Conservation (phyloP, 2,113 vertebrate genomes). For the Hippopotamus amphibius region DNA sequence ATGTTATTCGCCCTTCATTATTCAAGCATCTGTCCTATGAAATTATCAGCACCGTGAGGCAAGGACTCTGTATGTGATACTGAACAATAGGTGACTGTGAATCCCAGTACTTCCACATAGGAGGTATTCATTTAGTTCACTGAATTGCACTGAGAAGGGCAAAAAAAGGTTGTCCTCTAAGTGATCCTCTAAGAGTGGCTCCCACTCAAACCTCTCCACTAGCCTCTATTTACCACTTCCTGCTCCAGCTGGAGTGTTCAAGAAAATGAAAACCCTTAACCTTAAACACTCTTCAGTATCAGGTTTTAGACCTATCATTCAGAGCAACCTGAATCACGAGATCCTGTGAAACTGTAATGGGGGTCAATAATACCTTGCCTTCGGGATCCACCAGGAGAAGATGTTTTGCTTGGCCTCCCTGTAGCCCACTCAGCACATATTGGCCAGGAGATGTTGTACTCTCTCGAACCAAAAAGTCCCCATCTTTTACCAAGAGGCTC, state of each 20-base stretch:
- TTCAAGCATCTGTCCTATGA: neutral
- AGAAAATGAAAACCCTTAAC: neutral
- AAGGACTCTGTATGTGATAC: neutral
- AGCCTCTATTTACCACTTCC: neutral
- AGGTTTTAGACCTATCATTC: neutral
- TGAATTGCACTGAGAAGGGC: neutral
- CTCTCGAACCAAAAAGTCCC: slow-evolving; percentile 96
- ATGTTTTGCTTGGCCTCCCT: slow-evolving; percentile 93
- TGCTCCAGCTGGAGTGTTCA: neutral
- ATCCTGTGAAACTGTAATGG: neutral
- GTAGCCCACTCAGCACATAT: slow-evolving; percentile 95
- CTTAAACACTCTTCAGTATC: neutral
- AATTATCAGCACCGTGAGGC: neutral
- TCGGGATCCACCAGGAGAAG: slow-evolving; percentile 95
- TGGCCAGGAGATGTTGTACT: slow-evolving; percentile 93
- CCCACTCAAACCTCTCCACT: neutral
- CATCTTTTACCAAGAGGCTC: slow-evolving; percentile 91
- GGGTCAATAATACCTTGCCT: slow-evolving; percentile 90
- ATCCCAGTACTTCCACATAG: neutral
- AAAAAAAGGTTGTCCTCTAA: neutral
- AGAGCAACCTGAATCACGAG: neutral
- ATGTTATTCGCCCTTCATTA: neutral
- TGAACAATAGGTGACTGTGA: neutral
- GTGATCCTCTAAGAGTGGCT: neutral
- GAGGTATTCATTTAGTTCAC: neutral